Percentiles rank a stretch among this genome's conserved stretches.
Conservation (phyloP, 53 echinoderm and acorn worm genomes). For the Holothuria leucospilota region DNA sequence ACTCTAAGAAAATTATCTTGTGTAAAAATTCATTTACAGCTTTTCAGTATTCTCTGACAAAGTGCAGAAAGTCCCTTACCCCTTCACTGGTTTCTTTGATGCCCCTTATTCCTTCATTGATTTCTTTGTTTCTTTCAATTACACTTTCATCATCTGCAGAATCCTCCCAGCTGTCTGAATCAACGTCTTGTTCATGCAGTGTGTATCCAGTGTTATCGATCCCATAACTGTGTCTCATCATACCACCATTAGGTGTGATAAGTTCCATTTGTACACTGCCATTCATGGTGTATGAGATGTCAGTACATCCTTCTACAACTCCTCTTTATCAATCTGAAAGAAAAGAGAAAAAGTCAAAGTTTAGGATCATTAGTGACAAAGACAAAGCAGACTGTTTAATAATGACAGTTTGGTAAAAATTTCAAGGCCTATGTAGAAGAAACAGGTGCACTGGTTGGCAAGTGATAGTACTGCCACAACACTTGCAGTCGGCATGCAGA, state of each 20-base stretch:
- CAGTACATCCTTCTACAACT: slow-evolving; percentile 9
- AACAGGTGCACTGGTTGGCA: too few species aligned
- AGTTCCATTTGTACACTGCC: slow-evolving; percentile 59
- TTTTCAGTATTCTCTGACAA: too few species aligned
- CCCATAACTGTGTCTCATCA: slow-evolving; percentile 4
- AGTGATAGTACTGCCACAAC: too few species aligned
- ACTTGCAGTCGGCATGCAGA: too few species aligned
- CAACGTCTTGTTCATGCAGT: slow-evolving; percentile 8
- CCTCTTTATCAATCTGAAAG: slow-evolving; percentile 4
- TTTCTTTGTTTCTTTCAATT: neutral
- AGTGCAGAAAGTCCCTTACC: neutral
- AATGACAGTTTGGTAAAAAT: too few species aligned
- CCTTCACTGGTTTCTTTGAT: neutral
- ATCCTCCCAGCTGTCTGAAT: slow-evolving; percentile 15
- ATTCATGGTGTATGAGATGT: slow-evolving; percentile 52
- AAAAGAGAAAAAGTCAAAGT: neutral
- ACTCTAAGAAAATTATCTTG: too few species aligned
- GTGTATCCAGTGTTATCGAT: slow-evolving; percentile 20
- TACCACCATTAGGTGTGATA: slow-evolving; percentile 60
- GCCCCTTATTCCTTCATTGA: neutral
- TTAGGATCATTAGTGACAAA: too few species aligned
- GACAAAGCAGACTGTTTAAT: too few species aligned
- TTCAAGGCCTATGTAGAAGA: too few species aligned
- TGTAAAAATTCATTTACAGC: too few species aligned
- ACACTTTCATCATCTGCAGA: neutral